A percentile compares a stretch with the other conserved stretches of the same genome.
Conservation (phyloP, 2,888 invertebrate species). For the Trichogramma evanescens region DNA sequence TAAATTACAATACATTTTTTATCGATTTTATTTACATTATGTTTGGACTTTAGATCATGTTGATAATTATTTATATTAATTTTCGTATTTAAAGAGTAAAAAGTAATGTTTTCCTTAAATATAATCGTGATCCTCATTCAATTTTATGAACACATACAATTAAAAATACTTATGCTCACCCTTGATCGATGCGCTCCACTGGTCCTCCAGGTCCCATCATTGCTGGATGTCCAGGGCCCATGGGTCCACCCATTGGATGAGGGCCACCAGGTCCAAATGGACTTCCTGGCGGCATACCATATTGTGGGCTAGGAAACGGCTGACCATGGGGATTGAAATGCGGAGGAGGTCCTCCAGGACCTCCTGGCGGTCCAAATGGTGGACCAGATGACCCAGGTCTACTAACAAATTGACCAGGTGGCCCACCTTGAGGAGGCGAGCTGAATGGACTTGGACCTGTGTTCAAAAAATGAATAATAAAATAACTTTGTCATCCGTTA, state of each 20-base stretch:
- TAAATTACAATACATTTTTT: background rate
- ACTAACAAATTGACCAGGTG: slow-evolving; percentile 56
- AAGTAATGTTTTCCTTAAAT: background rate
- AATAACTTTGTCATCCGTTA: too few species aligned
- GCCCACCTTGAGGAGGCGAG: slow-evolving; percentile 60
- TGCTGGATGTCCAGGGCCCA: slow-evolving; percentile 57
- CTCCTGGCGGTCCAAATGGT: slow-evolving; percentile 62
- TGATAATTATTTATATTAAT: background rate
- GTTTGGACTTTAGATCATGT: too few species aligned
- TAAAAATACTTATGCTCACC: slow-evolving; percentile 50
- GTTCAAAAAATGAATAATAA: background rate
- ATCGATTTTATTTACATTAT: too few species aligned
- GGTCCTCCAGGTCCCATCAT: slow-evolving; percentile 68
- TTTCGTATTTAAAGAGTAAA: background rate
- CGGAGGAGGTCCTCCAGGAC: slow-evolving; percentile 50
- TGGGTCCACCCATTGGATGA: slow-evolving; percentile 56
- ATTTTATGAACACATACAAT: background rate
- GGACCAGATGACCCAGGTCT: slow-evolving; percentile 63
- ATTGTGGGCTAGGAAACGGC: slow-evolving; percentile 59
- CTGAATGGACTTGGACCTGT: slow-evolving; percentile 62
- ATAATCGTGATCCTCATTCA: background rate
- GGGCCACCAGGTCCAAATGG: slow-evolving; percentile 63
- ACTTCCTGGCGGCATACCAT: slow-evolving; percentile 65
- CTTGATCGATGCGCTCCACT: slow-evolving; percentile 74
- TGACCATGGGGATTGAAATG: slow-evolving; percentile 60